Evolutionary conservation across 1,140 invertebrate genomes (phyloP).

Genomic region (Zaprionus kolodkinae): DNA sequence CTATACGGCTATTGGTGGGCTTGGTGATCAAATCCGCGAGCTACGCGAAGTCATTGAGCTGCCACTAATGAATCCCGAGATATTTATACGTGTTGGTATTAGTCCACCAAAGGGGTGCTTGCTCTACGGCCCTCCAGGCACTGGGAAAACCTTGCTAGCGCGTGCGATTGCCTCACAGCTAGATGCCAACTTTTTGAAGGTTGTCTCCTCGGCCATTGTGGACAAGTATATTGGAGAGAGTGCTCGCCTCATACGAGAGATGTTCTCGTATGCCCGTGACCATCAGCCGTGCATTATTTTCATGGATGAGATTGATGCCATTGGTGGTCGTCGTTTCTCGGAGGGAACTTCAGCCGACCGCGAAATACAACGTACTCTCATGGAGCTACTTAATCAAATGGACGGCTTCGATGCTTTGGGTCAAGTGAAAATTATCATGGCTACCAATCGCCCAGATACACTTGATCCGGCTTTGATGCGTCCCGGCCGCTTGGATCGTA

Average conservation of each 20-base stretch:
- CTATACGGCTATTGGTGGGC: conserved; percentile 65
- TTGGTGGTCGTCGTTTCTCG: conserved; percentile 98
- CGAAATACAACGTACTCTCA: conserved; percentile 99
- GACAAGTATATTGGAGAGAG: conserved; percentile 99
- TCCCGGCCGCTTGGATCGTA: conserved; percentile 97
- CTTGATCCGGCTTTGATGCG: conserved; percentile 98
- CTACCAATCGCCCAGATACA: conserved; percentile 99
- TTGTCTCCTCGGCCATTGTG: conserved; percentile 98
- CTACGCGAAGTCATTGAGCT: conserved; percentile 71
- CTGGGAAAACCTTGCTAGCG: conserved; percentile 97
- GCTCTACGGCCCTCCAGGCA: conserved; percentile 99
- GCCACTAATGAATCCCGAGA: conserved; percentile 89
- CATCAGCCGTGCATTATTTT: conserved; percentile 99
- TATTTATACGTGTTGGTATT: conserved; percentile 99
- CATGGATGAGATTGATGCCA: conserved; percentile 99
- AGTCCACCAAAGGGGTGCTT: conserved; percentile 99
- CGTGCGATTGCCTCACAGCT: conserved; percentile 97
- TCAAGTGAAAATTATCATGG: conserved; percentile 96
- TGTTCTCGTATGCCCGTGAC: conserved; percentile 99
- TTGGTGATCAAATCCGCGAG: conserved; percentile 66
- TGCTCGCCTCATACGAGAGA: conserved; percentile 98
- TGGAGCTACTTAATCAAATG: conserved; percentile 99
- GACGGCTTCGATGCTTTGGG: conserved; percentile 99
- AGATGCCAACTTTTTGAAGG: conserved; percentile 99
- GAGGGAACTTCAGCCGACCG: conserved; percentile 99